phyloP scores from a whole-genome alignment of 2,888 invertebrate species.

The Zaprionus bogoriensis region DNA sequence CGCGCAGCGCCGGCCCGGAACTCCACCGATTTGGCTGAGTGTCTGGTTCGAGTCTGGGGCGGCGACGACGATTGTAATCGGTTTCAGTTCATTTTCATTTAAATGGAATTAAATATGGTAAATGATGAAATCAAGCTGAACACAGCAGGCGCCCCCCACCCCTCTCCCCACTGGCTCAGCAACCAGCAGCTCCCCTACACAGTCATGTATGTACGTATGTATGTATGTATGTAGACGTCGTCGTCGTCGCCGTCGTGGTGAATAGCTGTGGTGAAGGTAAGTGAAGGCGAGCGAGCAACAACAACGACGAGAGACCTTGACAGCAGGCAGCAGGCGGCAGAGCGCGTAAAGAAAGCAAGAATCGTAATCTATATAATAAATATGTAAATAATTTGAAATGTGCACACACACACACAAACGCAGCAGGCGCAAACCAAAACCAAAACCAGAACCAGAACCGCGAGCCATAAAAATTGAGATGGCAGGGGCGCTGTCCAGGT shows the following conservation, averaged over 20 bases:
- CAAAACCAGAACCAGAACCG: conserved; percentile 20
- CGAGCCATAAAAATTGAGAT: conserved; percentile 36
- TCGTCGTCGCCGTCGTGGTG: conserved; percentile 32
- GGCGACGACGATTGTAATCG: conserved; percentile 64
- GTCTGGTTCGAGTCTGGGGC: conserved; percentile 61
- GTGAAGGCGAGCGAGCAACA: conserved; percentile 54
- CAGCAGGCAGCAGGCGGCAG: conserved; percentile 1
- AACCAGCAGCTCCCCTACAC: background rate
- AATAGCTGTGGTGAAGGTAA: conserved; percentile 71
- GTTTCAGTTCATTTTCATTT: conserved; percentile 77
- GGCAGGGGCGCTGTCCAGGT: conserved; percentile 30
- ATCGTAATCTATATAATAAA: conserved; percentile 73
- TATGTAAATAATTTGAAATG: conserved; percentile 61
- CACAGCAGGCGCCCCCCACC: conserved; percentile 32
- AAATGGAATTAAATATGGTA: conserved; percentile 77
- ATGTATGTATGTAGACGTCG: background rate
- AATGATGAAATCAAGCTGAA: conserved; percentile 70
- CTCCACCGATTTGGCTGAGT: conserved; percentile 14
- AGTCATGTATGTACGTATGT: background rate
- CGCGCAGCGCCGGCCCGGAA: conserved; percentile 26
- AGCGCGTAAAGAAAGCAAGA: conserved; percentile 45
- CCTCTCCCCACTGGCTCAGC: background rate
- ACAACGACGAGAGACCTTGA: conserved; percentile 54
- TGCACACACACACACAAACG: conserved; percentile 43
- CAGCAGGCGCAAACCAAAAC: conserved; percentile 10